Evolutionary conservation across 1,140 invertebrate species (phyloP).

Genomic region (Drosophila murphyi): DNA sequence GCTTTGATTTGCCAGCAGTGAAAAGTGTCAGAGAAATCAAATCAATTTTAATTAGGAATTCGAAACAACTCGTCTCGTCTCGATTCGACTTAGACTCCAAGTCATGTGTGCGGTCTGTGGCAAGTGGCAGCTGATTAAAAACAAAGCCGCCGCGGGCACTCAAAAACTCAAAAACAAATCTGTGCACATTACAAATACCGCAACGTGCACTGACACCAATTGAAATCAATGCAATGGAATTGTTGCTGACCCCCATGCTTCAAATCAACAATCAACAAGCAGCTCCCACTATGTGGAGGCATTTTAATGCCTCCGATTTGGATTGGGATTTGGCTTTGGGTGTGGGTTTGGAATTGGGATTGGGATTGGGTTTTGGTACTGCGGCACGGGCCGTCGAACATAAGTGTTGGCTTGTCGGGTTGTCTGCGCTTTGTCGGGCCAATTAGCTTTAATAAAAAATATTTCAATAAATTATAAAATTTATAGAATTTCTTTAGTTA

Average conservation of each 20-base stretch:
- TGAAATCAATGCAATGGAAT: constrained; percentile 67
- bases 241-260: constrained; percentile 37
- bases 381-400: constrained; percentile 49
- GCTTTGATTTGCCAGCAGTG: constrained; percentile 69
- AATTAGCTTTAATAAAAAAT: constrained; percentile 78
- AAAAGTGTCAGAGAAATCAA: constrained; percentile 83
- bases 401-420: not conserved
- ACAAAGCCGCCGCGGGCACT: constrained; percentile 67
- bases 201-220: constrained; percentile 67
- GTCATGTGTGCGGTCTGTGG: constrained; percentile 52
- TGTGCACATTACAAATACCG: constrained; percentile 50
- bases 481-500: constrained; percentile 8
- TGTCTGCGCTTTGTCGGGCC: constrained; percentile 60
- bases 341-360: not conserved
- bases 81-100: constrained; percentile 23
- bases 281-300: constrained; percentile 57
- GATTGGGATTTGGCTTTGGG: not conserved
- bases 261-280: constrained; percentile 8
- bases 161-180: constrained; percentile 62
- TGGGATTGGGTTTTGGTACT: not conserved
- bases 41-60: constrained; percentile 82
- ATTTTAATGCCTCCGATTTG: constrained; percentile 61
- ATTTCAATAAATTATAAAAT: constrained; percentile 72
- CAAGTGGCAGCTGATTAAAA: constrained; percentile 81
- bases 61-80: constrained; percentile 43